Evolutionary conservation across 2,888 invertebrate genomes (phyloP), one percentile per base, ranked within the genome.

Genomic region (Gymnocheta viridis): DNA sequence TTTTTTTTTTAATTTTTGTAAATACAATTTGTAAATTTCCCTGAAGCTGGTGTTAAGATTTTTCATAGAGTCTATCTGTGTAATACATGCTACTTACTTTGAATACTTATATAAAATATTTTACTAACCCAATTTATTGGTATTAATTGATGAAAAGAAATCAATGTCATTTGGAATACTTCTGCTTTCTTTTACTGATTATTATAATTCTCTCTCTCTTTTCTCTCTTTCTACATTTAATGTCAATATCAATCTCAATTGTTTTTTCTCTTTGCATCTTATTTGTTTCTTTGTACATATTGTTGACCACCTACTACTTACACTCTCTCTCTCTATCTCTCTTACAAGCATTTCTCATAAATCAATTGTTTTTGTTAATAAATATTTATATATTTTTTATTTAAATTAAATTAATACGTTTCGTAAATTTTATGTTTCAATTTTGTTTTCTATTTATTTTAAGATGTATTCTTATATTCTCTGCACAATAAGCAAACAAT

Each of bases 171-270:
- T 84, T 76, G 58, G 66, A 74, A 77, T 47, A 60, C 54, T 66
- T 83, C 70, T 80, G 66, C 64, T 76, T 83, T 72, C 60, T 69
- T 70, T 74, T 85, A 56, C 32, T 54, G 60, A 78, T 77, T 69
- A 24, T 77, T 44, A 58, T 84, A 81, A 44, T 78, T 64, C 47
- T 76, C 38, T 81, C 38, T 81, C 38, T 82, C 17, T 86, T 80
- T 62, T 51, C 66, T 82, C 83, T 67, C 70, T 80, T 85, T 72
- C 83, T 73, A 76, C 72, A 81, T 86, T 84, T 69, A 76, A 82
- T 78, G 62, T 81, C 47, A 82, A 82, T 76, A 78, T 85, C 86
- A 86, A n/a, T n/a, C 74, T 86, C 86, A 86, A 85, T 62, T 83
- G 82, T 85, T 70, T 74, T 69, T 27, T 85, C 60, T 66, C 69